Conservation (phyloP, 2,113 vertebrate species). For the Odontesthes bonariensis region DNA sequence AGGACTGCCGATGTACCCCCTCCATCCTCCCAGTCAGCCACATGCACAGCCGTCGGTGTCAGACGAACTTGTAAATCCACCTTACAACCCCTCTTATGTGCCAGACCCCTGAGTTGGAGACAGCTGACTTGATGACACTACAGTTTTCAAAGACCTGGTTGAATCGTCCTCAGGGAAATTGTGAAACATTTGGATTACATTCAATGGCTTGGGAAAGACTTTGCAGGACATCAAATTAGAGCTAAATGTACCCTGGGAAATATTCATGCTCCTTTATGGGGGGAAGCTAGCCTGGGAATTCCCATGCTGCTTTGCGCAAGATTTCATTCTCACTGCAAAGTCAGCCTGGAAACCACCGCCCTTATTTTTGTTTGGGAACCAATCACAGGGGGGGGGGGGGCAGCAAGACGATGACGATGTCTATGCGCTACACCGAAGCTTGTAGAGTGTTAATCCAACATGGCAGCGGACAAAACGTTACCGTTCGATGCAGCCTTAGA, state of each 20-base stretch:
- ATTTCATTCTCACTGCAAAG: too few relatives aligned
- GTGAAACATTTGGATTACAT: background rate
- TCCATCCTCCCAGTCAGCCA: background rate
- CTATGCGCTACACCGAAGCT: too few relatives aligned
- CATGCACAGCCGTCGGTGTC: background rate
- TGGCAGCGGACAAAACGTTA: too few relatives aligned
- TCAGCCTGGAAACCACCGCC: too few relatives aligned
- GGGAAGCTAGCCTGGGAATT: too few relatives aligned
- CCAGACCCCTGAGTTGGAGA: background rate
- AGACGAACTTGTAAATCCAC: slow-evolving; percentile 2
- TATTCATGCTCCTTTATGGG: background rate
- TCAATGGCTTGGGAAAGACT: background rate
- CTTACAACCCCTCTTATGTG: slow-evolving; percentile 57
- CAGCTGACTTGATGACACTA: background rate
- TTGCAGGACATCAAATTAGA: background rate
- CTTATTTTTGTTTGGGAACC: too few relatives aligned
- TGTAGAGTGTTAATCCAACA: too few relatives aligned
- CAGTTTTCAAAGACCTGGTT: background rate
- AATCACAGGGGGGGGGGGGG: too few relatives aligned
- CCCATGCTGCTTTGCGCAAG: too few relatives aligned
- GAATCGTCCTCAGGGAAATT: background rate
- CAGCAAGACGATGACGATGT: too few relatives aligned
- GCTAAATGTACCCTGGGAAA: background rate
- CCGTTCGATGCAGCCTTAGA: too few relatives aligned
- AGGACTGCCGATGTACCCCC: background rate